Evolutionary conservation across 2,888 invertebrate genomes (phyloP).

Genomic region (Aphrophora alni): DNA sequence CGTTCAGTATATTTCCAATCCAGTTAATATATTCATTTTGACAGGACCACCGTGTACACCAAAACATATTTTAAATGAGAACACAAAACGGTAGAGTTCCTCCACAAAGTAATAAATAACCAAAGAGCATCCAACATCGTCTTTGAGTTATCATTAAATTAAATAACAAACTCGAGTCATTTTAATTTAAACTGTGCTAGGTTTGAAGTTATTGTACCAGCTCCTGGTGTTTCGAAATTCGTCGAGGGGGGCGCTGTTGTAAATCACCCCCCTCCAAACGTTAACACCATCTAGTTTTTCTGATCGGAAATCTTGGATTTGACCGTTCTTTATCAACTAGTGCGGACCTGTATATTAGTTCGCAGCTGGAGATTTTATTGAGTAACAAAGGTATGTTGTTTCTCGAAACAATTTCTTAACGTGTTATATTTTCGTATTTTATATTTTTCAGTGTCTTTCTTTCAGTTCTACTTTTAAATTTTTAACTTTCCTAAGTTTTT

Average conservation of each 20-base stretch:
- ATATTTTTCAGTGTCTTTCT: too few relatives aligned
- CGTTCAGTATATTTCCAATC: background rate
- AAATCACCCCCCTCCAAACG: background rate
- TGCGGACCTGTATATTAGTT: background rate
- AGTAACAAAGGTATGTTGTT: background rate
- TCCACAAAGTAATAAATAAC: background rate
- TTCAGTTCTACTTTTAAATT: too few relatives aligned
- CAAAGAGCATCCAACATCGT: background rate
- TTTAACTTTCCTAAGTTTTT: too few relatives aligned
- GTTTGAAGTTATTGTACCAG: background rate
- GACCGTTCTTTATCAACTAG: background rate
- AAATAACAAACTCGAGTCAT: background rate
- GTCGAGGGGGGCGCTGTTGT: background rate
- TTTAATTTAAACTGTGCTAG: background rate
- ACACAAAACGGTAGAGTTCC: conserved; percentile 6
- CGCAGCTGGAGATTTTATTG: background rate
- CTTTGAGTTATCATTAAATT: background rate
- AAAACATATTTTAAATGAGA: background rate
- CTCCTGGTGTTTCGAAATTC: background rate
- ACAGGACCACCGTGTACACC: background rate
- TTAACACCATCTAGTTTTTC: background rate
- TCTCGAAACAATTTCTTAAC: too few relatives aligned
- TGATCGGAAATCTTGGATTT: background rate
- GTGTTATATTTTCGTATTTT: too few relatives aligned
- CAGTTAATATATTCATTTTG: background rate